Evolutionary conservation across 2,888 invertebrate species (phyloP).

Genomic region (Philhelius pedissequus): DNA sequence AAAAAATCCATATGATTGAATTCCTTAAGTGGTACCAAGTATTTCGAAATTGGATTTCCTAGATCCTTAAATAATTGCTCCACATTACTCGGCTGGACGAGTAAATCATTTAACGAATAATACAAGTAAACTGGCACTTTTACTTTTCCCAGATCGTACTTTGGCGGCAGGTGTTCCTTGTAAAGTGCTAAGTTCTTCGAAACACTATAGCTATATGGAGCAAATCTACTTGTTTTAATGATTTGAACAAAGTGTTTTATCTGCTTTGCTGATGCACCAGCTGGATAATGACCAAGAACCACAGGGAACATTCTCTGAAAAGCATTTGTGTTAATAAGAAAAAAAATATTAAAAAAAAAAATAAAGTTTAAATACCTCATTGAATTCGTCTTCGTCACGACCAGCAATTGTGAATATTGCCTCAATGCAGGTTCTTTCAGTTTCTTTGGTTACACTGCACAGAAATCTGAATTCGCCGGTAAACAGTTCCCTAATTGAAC

Average conservation of each 20-base stretch:
- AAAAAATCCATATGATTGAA: conserved; percentile 85
- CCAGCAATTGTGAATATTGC: conserved; percentile 77
- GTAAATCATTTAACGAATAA: conserved; percentile 81
- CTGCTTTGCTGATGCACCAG: conserved; percentile 82
- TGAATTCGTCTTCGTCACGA: conserved; percentile 76
- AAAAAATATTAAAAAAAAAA: neutral
- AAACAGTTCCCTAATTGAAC: conserved; percentile 76
- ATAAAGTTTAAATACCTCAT: conserved; percentile 72
- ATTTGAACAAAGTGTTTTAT: conserved; percentile 82
- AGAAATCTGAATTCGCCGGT: conserved; percentile 76
- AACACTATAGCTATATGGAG: conserved; percentile 81
- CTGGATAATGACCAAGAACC: conserved; percentile 83
- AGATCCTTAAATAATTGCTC: conserved; percentile 75
- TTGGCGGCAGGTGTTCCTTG: conserved; percentile 79
- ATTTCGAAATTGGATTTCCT: conserved; percentile 77
- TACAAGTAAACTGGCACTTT: conserved; percentile 81
- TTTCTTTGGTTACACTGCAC: conserved; percentile 76
- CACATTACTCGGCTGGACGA: conserved; percentile 80
- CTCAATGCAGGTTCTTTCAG: conserved; percentile 76
- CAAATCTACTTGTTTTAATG: conserved; percentile 77
- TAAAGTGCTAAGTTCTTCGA: conserved; percentile 80
- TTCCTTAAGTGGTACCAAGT: conserved; percentile 79
- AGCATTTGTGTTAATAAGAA: neutral
- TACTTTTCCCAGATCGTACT: conserved; percentile 80
- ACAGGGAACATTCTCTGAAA: conserved; percentile 82